Evolutionary conservation across 2,113 vertebrate species (phyloP).

Genomic region (Gymnorhina tibicen): DNA sequence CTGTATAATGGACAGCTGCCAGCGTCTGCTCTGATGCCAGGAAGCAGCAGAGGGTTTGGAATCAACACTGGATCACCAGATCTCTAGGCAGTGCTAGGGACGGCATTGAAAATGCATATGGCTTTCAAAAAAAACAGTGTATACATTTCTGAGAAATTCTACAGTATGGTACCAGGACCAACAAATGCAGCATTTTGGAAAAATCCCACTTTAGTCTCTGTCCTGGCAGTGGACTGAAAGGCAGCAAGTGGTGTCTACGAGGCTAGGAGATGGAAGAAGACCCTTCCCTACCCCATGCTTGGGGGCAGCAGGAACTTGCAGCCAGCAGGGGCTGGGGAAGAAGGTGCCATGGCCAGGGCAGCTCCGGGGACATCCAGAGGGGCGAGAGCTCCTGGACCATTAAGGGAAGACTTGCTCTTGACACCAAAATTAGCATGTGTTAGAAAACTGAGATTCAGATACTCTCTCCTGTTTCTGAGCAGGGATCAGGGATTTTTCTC

Average conservation of each 20-base stretch:
- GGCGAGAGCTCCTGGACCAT: accelerated
- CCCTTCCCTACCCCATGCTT: too few relatives aligned
- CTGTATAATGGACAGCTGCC: background rate
- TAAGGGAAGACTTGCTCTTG: background rate
- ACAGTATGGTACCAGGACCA: background rate
- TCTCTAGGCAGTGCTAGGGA: background rate
- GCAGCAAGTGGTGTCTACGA: background rate
- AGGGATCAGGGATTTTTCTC: background rate
- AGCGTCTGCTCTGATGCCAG: background rate
- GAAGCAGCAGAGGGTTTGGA: background rate
- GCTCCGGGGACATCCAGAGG: background rate
- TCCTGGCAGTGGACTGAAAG: accelerated
- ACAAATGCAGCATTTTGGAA: background rate
- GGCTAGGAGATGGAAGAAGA: background rate
- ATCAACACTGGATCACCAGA: accelerated
- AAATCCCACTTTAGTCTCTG: background rate
- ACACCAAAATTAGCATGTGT: accelerated
- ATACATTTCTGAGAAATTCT: background rate
- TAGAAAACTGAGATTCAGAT: background rate
- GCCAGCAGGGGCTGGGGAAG: background rate
- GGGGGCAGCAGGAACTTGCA: background rate
- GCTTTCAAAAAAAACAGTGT: background rate
- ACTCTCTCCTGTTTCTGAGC: background rate
- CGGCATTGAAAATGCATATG: background rate
- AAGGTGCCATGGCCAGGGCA: background rate